Conservation (phyloP, 2,113 vertebrate genomes). For the Epinephelus lanceolatus region DNA sequence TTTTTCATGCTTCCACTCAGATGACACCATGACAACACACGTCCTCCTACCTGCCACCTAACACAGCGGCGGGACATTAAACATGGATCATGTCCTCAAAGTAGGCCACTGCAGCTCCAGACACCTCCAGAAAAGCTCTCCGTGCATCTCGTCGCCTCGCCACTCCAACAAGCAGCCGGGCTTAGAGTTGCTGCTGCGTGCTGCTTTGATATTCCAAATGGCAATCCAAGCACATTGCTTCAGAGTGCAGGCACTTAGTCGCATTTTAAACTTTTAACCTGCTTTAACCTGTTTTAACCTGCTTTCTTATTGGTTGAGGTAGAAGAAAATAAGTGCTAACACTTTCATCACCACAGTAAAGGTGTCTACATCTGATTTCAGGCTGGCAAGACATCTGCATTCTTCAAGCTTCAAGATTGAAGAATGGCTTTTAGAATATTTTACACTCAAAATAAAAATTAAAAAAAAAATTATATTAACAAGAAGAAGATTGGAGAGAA, state of each 20-base stretch:
- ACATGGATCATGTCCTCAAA: slow-evolving; percentile 67
- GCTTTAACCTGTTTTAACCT: no score
- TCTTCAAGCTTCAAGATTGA: background rate
- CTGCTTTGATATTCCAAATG: slow-evolving; percentile 16
- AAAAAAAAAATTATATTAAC: background rate
- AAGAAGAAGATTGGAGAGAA: background rate
- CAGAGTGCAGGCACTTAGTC: background rate
- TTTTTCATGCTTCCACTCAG: background rate
- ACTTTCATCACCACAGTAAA: no score
- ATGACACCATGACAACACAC: slow-evolving; percentile 46
- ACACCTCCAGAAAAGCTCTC: slow-evolving; percentile 46
- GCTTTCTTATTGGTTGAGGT: background rate
- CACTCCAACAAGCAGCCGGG: background rate
- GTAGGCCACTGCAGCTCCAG: slow-evolving; percentile 60
- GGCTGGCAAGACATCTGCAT: background rate
- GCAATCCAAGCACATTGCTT: background rate
- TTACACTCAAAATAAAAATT: background rate
- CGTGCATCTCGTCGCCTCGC: background rate
- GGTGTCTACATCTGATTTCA: background rate
- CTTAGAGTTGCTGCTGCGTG: slow-evolving; percentile 12
- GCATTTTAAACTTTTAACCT: slow-evolving; percentile 27
- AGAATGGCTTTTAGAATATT: background rate
- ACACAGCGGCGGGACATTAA: slow-evolving; percentile 51
- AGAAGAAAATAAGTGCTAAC: no score
- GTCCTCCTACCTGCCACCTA: slow-evolving; percentile 24